Conservation (phyloP, 2,113 vertebrate species). For the Myiozetetes cayanensis region DNA sequence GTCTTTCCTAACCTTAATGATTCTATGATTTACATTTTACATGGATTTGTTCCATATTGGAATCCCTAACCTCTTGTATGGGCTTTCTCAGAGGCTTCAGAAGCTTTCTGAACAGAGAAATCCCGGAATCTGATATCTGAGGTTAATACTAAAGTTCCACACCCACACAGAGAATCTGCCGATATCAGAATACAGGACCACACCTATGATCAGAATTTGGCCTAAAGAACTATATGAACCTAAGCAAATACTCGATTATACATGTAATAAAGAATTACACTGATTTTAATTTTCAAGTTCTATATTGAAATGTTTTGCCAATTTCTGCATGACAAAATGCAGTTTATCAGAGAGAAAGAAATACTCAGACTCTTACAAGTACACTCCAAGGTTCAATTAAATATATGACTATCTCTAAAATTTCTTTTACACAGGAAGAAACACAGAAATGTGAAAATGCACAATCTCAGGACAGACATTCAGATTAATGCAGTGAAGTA, state of each 20-base stretch:
- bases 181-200: background rate
- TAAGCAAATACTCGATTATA: background rate
- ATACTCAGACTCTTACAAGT: background rate
- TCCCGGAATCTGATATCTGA: background rate
- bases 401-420: background rate
- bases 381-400: constrained; percentile 22
- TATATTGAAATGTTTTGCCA: background rate
- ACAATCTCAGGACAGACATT: background rate
- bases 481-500: constrained; percentile 20
- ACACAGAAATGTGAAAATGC: background rate
- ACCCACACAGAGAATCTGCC: background rate
- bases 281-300: background rate
- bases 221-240: background rate
- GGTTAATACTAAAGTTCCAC: background rate
- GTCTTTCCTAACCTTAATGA: background rate
- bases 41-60: background rate
- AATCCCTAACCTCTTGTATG: background rate
- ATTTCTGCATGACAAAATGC: background rate
- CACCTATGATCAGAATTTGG: background rate
- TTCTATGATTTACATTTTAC: background rate
- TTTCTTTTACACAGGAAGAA: background rate
- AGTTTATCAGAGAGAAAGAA: background rate
- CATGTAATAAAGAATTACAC: background rate
- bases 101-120: background rate
- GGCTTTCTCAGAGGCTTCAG: background rate